These are phyloP conservation scores for Listronotus oregonensis DNA, from an alignment of 1,140 invertebrate species.

Conservation along the genomic window DNA sequence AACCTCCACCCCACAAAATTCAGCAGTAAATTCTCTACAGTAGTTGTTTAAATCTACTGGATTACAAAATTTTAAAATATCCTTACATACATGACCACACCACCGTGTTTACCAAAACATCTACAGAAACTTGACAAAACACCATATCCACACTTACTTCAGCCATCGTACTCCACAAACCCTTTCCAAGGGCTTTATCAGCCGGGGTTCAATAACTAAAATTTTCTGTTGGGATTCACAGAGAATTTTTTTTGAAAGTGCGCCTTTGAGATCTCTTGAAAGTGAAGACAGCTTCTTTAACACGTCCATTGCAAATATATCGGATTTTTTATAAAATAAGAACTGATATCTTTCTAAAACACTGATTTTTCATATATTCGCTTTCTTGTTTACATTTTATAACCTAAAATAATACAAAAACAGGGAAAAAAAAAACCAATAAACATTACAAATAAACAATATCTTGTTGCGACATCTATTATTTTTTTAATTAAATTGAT, in stretches of 20 bases:
- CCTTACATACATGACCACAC: not conserved
- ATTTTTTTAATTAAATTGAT: too few species aligned
- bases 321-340: too few species aligned
- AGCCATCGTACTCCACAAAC: slow-evolving; percentile 77
- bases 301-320: slow-evolving; percentile 38
- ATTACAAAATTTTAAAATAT: not conserved
- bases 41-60: not conserved
- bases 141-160: slow-evolving; percentile 60
- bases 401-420: too few species aligned
- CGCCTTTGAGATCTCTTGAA: slow-evolving; percentile 51
- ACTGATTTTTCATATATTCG: too few species aligned
- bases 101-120: not conserved
- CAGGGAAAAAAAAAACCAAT: too few species aligned
- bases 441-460: too few species aligned
- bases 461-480: too few species aligned
- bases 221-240: slow-evolving; percentile 69
- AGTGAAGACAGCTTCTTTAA: slow-evolving; percentile 49
- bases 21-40: too few species aligned
- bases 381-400: too few species aligned
- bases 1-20: too few species aligned
- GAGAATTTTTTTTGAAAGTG: slow-evolving; percentile 50
- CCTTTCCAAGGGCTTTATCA: slow-evolving; percentile 84
- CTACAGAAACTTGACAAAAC: not conserved
- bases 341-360: too few species aligned
- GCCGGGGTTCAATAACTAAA: slow-evolving; percentile 75